phyloP scores from a whole-genome alignment of 2,888 invertebrate species.

The Acronicta alni region DNA sequence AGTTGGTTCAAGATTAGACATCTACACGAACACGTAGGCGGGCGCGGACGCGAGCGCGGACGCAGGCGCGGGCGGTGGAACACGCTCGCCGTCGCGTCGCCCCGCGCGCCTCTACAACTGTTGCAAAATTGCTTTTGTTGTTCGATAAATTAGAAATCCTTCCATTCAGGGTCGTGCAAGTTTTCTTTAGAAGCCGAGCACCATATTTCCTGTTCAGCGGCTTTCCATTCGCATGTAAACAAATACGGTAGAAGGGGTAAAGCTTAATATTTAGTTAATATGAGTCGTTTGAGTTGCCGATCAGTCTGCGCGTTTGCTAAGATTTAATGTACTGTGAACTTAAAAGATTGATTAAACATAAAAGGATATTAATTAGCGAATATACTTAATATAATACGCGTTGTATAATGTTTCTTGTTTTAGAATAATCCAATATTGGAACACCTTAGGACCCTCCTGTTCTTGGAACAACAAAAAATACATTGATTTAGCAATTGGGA shows the following conservation, averaged over 20 bases:
- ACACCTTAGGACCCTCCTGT: no score
- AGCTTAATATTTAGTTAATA: slow-evolving; percentile 34
- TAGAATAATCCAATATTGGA: no score
- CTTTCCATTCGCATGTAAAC: slow-evolving; percentile 49
- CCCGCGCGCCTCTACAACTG: slow-evolving; percentile 67
- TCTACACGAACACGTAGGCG: slow-evolving; percentile 67
- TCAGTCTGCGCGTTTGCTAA: no score
- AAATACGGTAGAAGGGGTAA: slow-evolving; percentile 35
- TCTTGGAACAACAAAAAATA: no score
- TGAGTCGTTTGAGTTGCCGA: slow-evolving; percentile 36
- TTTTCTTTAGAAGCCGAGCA: slow-evolving; percentile 63
- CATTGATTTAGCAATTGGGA: no score
- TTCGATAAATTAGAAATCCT: slow-evolving; percentile 76
- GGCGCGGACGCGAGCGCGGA: not conserved
- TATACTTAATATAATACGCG: not conserved
- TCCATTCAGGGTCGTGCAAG: slow-evolving; percentile 63
- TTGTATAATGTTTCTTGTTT: not conserved
- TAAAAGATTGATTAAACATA: slow-evolving; percentile 42
- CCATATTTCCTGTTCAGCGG: slow-evolving; percentile 64
- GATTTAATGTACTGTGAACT: slow-evolving; percentile 37
- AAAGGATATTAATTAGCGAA: slow-evolving; percentile 41
- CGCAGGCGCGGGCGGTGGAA: slow-evolving; percentile 21
- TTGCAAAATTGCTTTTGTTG: slow-evolving; percentile 80
- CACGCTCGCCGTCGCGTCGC: slow-evolving; percentile 53
- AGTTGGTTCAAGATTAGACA: slow-evolving; percentile 75